Evolutionary conservation across 1,140 invertebrate species (phyloP).

Genomic region (Condylostylus longicornis): DNA sequence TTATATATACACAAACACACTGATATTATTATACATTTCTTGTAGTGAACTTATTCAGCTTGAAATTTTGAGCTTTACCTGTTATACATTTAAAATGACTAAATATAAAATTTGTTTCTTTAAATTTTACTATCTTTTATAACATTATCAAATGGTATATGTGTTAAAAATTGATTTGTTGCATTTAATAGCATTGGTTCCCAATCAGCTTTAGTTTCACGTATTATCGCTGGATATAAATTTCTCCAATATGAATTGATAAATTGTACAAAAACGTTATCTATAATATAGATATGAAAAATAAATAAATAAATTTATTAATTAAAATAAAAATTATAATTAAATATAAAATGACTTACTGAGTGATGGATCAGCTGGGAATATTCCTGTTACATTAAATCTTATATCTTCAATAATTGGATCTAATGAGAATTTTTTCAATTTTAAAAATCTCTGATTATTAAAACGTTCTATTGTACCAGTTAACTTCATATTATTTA

Average conservation of each 20-base stretch:
- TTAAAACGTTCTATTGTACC: slow-evolving; percentile 24
- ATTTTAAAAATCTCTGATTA: slow-evolving; percentile 22
- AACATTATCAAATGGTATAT: slow-evolving; percentile 18
- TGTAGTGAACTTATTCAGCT: too few relatives aligned
- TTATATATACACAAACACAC: too few relatives aligned
- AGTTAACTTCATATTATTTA: too few relatives aligned
- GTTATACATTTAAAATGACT: too few relatives aligned
- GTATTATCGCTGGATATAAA: slow-evolving; percentile 21
- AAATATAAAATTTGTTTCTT: too few relatives aligned
- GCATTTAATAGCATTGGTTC: slow-evolving; percentile 20
- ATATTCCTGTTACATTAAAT: slow-evolving; percentile 23
- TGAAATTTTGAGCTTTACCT: too few relatives aligned
- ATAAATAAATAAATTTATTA: too few relatives aligned
- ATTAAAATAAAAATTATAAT: too few relatives aligned
- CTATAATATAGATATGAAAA: too few relatives aligned
- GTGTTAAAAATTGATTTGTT: slow-evolving; percentile 22
- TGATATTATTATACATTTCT: too few relatives aligned
- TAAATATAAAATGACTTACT: too few relatives aligned
- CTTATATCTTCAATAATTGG: slow-evolving; percentile 25
- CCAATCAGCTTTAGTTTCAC: slow-evolving; percentile 22
- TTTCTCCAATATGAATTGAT: slow-evolving; percentile 28
- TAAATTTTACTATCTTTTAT: background rate
- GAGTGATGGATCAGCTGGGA: slow-evolving; percentile 25
- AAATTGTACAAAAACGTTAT: slow-evolving; percentile 26
- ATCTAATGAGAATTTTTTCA: slow-evolving; percentile 21